Conservation (phyloP, 2,113 vertebrate species). For the Aix galericulata region DNA sequence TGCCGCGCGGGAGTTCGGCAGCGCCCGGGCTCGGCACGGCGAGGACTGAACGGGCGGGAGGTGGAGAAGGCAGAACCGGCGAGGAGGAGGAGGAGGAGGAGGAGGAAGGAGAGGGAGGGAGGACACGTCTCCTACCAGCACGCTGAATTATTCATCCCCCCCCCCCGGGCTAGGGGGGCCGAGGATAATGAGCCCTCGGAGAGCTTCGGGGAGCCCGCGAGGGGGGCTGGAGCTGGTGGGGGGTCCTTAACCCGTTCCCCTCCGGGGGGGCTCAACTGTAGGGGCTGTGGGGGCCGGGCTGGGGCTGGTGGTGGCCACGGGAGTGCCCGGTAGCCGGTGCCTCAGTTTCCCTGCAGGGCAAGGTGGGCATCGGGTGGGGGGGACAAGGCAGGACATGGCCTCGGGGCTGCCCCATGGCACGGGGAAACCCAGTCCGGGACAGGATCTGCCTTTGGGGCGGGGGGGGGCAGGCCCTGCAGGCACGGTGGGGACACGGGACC, state of each 20-base stretch:
- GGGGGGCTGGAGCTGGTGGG: background rate
- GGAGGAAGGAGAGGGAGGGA: slow-evolving; percentile 60
- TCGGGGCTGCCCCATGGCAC: background rate
- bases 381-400: background rate
- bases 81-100: slow-evolving; percentile 56
- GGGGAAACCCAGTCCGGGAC: background rate
- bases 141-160: slow-evolving; percentile 78
- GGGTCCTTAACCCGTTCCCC: slow-evolving; percentile 49
- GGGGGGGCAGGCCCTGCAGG: background rate
- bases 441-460: background rate
- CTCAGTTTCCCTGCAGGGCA: background rate
- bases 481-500: background rate
- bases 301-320: background rate
- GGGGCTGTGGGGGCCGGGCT: background rate
- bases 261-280: rapidly evolving
- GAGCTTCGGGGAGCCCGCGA: slow-evolving; percentile 38
- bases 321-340: background rate
- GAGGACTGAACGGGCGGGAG: slow-evolving; percentile 56
- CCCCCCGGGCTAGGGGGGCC: slow-evolving; percentile 46
- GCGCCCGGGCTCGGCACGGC: slow-evolving; percentile 72
- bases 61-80: slow-evolving; percentile 54
- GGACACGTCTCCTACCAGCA: slow-evolving; percentile 67
- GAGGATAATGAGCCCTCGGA: slow-evolving; percentile 51
- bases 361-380: background rate
- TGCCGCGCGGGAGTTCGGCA: slow-evolving; percentile 45